Base-by-base conservation (phyloP, 2,888 invertebrate species). In the Pyrocoelia pectoralis region DNA sequence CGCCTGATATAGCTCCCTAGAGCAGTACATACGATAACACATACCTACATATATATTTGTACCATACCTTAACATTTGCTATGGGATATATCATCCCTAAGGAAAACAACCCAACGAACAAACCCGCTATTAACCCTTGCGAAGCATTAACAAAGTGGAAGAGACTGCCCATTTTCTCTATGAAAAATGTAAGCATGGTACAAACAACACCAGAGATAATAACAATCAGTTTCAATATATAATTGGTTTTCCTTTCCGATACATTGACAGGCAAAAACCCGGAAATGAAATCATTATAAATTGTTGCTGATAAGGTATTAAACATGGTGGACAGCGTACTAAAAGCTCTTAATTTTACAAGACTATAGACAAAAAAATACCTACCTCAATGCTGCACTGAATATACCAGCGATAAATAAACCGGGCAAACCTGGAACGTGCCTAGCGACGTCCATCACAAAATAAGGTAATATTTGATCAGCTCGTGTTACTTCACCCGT, bases 391-490 rank as follows among this genome's bases (percentile, higher is more conserved):
- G 95, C 93, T 9, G 95, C 95, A 81, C 95, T 94, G 74, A 95
- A 95, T 1, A 96, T 90, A 17, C 95, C 94, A 40, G 95, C 94
- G 0, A 95, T 91, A 77, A 95, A 95, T 14, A 96, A 82, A 2
- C 96, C 96, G 0, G 94, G 91, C 69, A 96, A 81, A 1, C 95
- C 95, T 0, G 91, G 92, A 80, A 88, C 86, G 46, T 89, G 84
- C 0, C 89, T 88, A 12, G 95, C 79, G n/a, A 90, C 87, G 70
- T 95, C 91, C 92, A 95, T 94, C n/a, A 95, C 94, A 56, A 94
- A 82, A 13, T 94, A 79, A 0, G 95, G 95, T 54, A 95, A 78
- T 13, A 95, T 81, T 81, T 95, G 92, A 73, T 93, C 92, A 72
- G 90, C 91, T 40, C 90, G 88, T 67, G 85, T 81, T 4, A 43